Evolutionary conservation across 2,797 vertebrate genomes (phyloP), one percentile per base, ranked within the genome.

Genomic region (Eulemur rubriventer): DNA sequence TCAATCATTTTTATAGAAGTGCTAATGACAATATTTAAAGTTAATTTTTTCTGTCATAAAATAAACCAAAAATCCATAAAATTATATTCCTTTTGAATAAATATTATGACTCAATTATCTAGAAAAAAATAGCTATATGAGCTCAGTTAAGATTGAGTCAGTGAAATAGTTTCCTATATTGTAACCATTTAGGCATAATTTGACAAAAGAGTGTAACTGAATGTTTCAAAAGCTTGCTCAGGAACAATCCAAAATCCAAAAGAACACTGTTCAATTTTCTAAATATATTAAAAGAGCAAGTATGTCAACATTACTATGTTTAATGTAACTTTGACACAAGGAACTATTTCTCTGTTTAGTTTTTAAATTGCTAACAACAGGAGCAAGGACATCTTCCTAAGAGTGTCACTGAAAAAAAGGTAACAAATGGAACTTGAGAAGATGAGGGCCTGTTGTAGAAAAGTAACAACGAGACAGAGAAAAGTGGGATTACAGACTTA

Each of bases 301-400:
- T 59, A 75, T 2, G 88, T 35, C 91, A 92, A 96, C 7, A 89
- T 61, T 75, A 84, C n/a, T 61, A 46, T 75, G 9, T 63, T 65
- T 80, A 81, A 85, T 30, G 10, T 70, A 81, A 85, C 65, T 89
- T 94, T 79, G 88, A 55, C 38, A 24, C 26, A 46, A 89, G 46
- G 72, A 78, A 90, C 69, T 78, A 65, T 72, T 87, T 91, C 35
- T 72, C 82, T 87, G 18, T 26, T 30, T 57, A 70, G 18, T 46
- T 94, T 96, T 95, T 83, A 48, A 80, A 94, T 89, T 89, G 59
- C 35, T 95, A 75, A 94, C 55, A 90, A 57, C 7, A 73, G 30
- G 24, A 86, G n/a, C 43, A 65, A 94, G 33, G 26, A 59, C 12
- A 85, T 89, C 12, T 80, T 57, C 46, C 70, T 81, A 73, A 82